A percentile compares a stretch with the other conserved stretches of the same genome.
Evolutionary conservation across 2,113 vertebrate genomes (phyloP).

Genomic region (Oreochromis tanganicae): DNA sequence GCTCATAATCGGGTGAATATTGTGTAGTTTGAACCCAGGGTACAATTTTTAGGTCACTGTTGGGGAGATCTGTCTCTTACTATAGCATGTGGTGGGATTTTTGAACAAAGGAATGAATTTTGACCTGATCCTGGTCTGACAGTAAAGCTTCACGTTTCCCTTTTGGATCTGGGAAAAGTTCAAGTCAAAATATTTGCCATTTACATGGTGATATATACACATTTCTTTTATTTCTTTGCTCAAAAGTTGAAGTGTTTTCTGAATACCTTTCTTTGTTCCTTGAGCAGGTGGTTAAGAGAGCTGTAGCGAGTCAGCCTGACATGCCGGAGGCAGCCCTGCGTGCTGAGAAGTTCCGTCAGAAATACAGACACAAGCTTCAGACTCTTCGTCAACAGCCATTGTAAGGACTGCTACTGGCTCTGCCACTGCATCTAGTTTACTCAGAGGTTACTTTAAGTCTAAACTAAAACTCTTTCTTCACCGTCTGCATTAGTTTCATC

Average conservation of each 20-base stretch:
- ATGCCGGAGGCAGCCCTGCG: conserved; percentile 76
- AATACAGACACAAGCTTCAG: conserved; percentile 93
- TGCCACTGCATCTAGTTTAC: neutral
- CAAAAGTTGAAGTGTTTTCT: neutral
- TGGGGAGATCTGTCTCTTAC: neutral
- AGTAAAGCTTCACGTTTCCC: neutral
- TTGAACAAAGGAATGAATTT: neutral
- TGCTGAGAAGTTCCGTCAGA: conserved; percentile 92
- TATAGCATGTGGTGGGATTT: neutral
- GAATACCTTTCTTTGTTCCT: neutral
- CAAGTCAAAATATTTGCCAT: neutral
- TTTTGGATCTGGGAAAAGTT: neutral
- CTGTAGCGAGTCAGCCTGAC: conserved; percentile 89
- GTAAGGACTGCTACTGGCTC: conserved; percentile 69
- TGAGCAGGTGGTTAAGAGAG: conserved; percentile 89
- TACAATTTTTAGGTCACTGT: neutral
- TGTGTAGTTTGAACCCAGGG: neutral
- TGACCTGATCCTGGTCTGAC: neutral
- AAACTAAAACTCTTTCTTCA: neutral
- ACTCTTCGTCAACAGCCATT: conserved; percentile 92
- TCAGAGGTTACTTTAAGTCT: neutral
- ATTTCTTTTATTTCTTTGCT: neutral
- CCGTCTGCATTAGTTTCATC: conserved; percentile 27
- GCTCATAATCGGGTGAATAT: neutral
- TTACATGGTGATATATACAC: neutral